phyloP scores from a whole-genome alignment of 2,113 vertebrate genomes.

The Spermophilus dauricus region DNA sequence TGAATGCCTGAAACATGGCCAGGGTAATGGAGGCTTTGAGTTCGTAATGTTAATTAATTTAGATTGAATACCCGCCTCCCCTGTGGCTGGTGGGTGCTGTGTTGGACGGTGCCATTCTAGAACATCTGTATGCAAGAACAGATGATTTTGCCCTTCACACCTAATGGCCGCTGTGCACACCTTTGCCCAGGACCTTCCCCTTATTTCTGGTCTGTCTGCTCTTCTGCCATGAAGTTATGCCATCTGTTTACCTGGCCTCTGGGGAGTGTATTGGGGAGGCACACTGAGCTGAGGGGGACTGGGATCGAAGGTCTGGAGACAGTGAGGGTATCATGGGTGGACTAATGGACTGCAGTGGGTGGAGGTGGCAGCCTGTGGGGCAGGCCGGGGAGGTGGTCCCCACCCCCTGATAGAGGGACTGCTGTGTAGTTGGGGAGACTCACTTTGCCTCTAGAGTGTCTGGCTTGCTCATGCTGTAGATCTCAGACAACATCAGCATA shows the following conservation, averaged over 20 bases:
- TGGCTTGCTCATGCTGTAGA: constrained; percentile 52
- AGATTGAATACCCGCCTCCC: fast-evolving
- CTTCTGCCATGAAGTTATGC: neutral
- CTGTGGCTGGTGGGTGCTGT: neutral
- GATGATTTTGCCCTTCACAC: fast-evolving
- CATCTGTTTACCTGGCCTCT: fast-evolving
- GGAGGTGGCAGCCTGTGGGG: neutral
- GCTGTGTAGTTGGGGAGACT: neutral
- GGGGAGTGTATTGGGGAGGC: neutral
- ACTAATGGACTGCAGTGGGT: neutral
- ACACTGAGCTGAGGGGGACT: neutral
- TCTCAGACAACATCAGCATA: too few relatives aligned
- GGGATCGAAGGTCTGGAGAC: neutral
- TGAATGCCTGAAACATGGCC: neutral
- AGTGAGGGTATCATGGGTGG: neutral
- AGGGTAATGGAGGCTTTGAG: neutral
- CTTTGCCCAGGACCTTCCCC: neutral
- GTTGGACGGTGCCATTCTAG: fast-evolving
- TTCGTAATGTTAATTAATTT: neutral
- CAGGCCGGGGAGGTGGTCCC: neutral
- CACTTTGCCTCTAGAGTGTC: constrained; percentile 17
- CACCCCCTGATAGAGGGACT: too few relatives aligned
- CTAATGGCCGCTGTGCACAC: fast-evolving
- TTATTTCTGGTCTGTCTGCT: neutral
- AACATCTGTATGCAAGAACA: neutral